These are phyloP conservation scores for Coenonympha arcania DNA, from an alignment of 2,888 invertebrate genomes.

Conservation along the genomic window DNA sequence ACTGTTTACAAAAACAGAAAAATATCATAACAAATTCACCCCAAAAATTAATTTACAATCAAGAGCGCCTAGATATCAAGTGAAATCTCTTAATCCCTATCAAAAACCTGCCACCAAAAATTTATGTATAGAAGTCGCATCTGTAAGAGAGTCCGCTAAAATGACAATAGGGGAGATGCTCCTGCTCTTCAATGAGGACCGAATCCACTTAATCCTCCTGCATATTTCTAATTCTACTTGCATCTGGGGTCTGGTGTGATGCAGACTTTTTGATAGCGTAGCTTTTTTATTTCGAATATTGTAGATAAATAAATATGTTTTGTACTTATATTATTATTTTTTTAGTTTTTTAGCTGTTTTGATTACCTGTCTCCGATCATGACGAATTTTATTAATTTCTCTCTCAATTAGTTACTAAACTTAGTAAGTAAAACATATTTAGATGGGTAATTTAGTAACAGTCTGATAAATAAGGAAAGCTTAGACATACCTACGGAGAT, in stretches of 20 bases:
- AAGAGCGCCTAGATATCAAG: constrained; percentile 18
- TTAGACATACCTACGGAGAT: too few species aligned
- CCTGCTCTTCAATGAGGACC: constrained; percentile 35
- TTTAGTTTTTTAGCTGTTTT: neutral
- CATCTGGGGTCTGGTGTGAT: constrained; percentile 45
- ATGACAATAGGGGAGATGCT: constrained; percentile 44
- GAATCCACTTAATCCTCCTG: constrained; percentile 54
- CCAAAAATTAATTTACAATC: constrained; percentile 25
- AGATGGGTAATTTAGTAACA: too few species aligned
- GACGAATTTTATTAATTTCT: too few species aligned
- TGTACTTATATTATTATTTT: neutral
- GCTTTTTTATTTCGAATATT: neutral
- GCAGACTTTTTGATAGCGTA: neutral
- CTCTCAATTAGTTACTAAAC: too few species aligned
- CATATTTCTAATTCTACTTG: constrained; percentile 54
- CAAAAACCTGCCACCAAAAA: constrained; percentile 36
- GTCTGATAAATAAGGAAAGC: too few species aligned
- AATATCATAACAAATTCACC: constrained; percentile 20
- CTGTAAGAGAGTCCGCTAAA: constrained; percentile 37
- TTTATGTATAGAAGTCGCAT: constrained; percentile 33
- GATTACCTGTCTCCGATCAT: too few species aligned
- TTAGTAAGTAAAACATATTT: too few species aligned
- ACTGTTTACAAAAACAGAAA: constrained; percentile 7
- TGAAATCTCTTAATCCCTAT: constrained; percentile 36
- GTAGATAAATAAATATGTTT: too few species aligned